Evolutionary conservation across 2,113 vertebrate genomes (phyloP).

Genomic region (Lampris incognitus): DNA sequence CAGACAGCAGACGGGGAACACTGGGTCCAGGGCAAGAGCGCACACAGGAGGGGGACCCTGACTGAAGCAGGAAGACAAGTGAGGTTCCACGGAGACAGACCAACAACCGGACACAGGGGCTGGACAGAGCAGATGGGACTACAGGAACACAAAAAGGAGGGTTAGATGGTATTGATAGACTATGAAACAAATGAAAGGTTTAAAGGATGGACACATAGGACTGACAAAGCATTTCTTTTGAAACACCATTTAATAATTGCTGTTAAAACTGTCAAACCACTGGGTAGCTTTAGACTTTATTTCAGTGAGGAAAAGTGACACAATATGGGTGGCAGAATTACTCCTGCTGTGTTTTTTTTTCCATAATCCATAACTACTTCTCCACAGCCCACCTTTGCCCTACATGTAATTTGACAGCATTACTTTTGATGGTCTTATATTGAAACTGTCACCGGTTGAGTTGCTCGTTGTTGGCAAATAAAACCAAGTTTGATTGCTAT

Average conservation of each 20-base stretch:
- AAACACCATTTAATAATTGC: constrained; percentile 10
- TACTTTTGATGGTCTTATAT: neutral
- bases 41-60: no score
- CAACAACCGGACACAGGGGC: no score
- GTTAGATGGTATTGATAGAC: no score
- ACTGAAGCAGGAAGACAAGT: no score
- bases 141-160: no score
- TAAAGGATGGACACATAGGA: no score
- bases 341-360: constrained; percentile 24
- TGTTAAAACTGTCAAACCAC: constrained; percentile 20
- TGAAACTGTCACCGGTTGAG: neutral
- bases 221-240: neutral
- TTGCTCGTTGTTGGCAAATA: neutral
- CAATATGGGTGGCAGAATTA: neutral
- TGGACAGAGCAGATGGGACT: no score
- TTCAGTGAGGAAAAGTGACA: neutral
- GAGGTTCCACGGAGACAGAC: no score
- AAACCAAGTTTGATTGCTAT: neutral
- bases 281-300: constrained; percentile 12
- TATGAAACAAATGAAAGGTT: no score
- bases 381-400: neutral
- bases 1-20: no score
- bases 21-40: no score
- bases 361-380: no score
- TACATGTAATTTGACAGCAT: constrained; percentile 2